phyloP scores from a whole-genome alignment of 2,888 invertebrate genomes.

The Frankliniella intonsa region DNA sequence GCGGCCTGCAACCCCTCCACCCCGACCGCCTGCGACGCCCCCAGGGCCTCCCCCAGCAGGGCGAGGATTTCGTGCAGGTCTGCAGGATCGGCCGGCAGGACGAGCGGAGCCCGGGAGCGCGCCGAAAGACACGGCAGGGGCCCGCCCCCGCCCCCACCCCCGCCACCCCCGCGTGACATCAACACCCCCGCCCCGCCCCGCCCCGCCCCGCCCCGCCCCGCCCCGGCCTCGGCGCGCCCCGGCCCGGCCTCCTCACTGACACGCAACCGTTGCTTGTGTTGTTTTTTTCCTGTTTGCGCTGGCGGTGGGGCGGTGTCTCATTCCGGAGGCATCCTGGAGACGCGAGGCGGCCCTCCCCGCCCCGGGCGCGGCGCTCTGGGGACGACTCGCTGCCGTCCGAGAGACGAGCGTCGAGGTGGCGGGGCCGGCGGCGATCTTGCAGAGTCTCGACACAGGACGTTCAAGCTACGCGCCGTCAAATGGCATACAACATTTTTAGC shows the following conservation, averaged over 20 bases:
- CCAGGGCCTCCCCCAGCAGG: conserved; percentile 25
- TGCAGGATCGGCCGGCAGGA: conserved; percentile 36
- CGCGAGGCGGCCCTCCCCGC: too few species aligned
- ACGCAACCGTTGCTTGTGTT: neutral
- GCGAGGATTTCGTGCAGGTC: conserved; percentile 24
- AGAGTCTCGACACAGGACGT: too few species aligned
- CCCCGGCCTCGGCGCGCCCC: conserved; percentile 28
- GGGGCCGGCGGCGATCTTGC: too few species aligned
- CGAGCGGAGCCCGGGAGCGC: conserved; percentile 42
- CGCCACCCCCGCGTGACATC: conserved; percentile 29
- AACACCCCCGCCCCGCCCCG: conserved; percentile 29
- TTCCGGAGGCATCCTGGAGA: neutral
- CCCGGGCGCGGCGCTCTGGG: too few species aligned
- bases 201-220: conserved; percentile 27
- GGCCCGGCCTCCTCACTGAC: conserved; percentile 32
- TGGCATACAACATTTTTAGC: too few species aligned
- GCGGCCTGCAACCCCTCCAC: conserved; percentile 42
- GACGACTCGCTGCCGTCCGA: too few species aligned
- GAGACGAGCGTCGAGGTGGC: too few species aligned
- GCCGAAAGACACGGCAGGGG: conserved; percentile 41
- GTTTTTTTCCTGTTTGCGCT: neutral
- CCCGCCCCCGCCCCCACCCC: conserved; percentile 33
- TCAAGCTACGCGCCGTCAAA: too few species aligned
- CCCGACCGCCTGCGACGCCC: conserved; percentile 34
- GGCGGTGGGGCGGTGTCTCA: neutral